Base-by-base conservation (phyloP, 2,797 vertebrate species). In the Micromesistius poutassou region DNA sequence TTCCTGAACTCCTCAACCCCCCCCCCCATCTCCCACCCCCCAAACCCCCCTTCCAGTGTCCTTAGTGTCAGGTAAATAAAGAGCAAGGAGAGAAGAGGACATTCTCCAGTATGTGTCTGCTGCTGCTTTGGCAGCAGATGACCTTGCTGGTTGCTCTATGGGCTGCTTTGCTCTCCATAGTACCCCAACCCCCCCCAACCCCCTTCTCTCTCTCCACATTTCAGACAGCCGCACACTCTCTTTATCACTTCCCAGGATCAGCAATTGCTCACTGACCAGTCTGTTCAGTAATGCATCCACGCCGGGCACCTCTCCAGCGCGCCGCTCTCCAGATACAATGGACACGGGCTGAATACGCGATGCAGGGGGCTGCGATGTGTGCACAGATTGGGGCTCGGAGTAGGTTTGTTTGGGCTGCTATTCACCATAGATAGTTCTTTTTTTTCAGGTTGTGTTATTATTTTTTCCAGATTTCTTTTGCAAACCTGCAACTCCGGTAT, bases 251-350 rank as follows among this genome's bases (percentile, higher is more conserved):
- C 87, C 86, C 76, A 73, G 85, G 88, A 95, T 94, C 93, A 94
- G 93, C 91, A 92, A 93, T 94, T 91, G 91, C 92, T 94, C 93
- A 93, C 89, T 81, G 90, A 93, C 92, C 85, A 92, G 90, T 92
- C 91, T 36, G 91, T 90, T 87, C 91, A 88, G 91, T 93, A 93
- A 93, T 93, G 92, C 91, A 92, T 88, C 89, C 87, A 83, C 78
- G 85, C 90, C 84, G 87, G 90, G 85, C 90, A 89, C 92, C 36
- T 38, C 36, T 38, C 36, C 36, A 38, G 36, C 36, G 36, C 36
- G 90, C 90, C 89, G 91, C 90, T 84, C 90, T 90, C 86, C 87
- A 89, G 92, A 91, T 91, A 90, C 91, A 91, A 89, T 90, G 85
- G 83, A 87, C 82, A 88, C 87, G 81, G 38, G 77, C 77, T 83